Evolutionary conservation across 2,113 vertebrate species (phyloP).

Genomic region (Anarhynchus alexandrinus): DNA sequence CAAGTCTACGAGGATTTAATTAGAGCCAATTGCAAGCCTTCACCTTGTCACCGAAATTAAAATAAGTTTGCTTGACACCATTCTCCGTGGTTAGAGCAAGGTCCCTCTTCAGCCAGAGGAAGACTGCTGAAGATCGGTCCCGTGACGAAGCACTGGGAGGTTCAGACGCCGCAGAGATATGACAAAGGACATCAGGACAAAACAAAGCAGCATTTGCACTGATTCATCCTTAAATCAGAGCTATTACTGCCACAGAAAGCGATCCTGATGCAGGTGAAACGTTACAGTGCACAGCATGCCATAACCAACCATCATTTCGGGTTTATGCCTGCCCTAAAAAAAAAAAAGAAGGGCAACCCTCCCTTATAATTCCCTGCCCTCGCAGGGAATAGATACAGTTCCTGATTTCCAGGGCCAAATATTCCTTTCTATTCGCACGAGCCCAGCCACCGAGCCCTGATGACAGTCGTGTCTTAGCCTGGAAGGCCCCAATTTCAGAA

Average conservation of each 20-base stretch:
- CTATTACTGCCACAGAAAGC: not conserved
- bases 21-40: not conserved
- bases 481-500: not conserved
- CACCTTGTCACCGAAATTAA: not conserved
- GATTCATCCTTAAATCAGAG: not conserved
- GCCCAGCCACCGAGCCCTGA: not conserved
- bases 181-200: not conserved
- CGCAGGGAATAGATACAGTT: not conserved
- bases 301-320: fast-evolving
- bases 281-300: fast-evolving
- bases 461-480: not conserved
- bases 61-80: not conserved
- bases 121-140: not conserved
- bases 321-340: not conserved
- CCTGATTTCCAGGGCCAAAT: not conserved
- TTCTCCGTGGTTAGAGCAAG: not conserved
- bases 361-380: not conserved
- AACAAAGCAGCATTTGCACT: fast-evolving
- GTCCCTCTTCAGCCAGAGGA: not conserved
- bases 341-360: not conserved
- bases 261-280: fast-evolving
- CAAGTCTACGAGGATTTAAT: not conserved
- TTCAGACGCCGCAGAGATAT: not conserved
- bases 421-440: fast-evolving
- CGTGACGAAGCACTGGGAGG: not conserved